A percentile compares a stretch with the other conserved stretches of the same genome.
Conservation (phyloP, 2,797 vertebrate species). For the Oreochromis grahami region DNA sequence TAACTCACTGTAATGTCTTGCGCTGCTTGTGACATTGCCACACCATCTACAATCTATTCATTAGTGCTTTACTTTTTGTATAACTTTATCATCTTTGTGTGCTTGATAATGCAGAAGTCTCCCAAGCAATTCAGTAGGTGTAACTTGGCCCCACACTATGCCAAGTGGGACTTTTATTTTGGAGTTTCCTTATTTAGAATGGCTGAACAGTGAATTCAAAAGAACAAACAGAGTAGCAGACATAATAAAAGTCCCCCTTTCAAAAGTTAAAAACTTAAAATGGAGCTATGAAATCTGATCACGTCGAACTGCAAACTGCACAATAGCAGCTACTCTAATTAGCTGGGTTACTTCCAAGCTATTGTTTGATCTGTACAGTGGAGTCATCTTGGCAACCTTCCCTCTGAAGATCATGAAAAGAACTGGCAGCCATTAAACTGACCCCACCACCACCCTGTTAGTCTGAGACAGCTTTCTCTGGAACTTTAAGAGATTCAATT, state of each 20-base stretch:
- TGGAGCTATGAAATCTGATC: background rate
- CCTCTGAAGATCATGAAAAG: constrained; percentile 3
- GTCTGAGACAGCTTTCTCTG: background rate
- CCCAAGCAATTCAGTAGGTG: background rate
- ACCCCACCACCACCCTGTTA: background rate
- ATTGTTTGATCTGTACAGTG: constrained; percentile 6
- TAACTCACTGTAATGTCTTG: background rate
- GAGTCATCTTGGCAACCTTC: constrained; percentile 16
- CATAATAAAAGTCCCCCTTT: background rate
- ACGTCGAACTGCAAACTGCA: background rate
- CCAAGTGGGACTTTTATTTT: background rate
- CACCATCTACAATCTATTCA: background rate
- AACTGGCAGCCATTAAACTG: constrained; percentile 10
- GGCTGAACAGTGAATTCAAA: background rate
- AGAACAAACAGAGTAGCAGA: background rate
- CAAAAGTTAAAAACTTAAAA: background rate
- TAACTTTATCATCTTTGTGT: background rate
- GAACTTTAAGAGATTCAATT: background rate
- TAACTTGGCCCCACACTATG: background rate
- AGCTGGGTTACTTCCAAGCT: background rate
- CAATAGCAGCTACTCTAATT: constrained; percentile 6
- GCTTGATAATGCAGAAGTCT: background rate
- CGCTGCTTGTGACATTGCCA: background rate
- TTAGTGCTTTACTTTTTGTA: background rate
- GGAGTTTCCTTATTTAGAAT: background rate